Percentiles rank a stretch among this genome's conserved stretches.
phyloP scores from a whole-genome alignment of 2,888 invertebrate genomes.

The Carcina quercana region DNA sequence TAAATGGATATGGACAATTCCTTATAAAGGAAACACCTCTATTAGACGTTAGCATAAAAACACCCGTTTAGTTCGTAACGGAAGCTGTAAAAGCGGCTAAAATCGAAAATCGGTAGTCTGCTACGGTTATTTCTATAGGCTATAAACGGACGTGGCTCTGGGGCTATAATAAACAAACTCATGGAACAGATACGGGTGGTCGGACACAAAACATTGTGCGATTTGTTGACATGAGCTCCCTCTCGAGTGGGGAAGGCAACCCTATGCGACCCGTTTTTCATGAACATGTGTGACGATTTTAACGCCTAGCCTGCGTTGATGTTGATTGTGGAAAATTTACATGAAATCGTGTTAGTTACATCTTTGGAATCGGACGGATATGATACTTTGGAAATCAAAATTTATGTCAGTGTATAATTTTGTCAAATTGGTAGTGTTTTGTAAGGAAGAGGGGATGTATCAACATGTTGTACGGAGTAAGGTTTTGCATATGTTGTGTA shows the following conservation, averaged over 20 bases:
- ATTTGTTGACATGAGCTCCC: slow-evolving; percentile 52
- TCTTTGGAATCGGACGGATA: no score
- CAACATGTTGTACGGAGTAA: no score
- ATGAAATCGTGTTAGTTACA: no score
- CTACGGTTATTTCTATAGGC: slow-evolving; percentile 48
- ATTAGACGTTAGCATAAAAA: slow-evolving; percentile 6
- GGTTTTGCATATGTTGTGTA: no score
- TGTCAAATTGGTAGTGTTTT: no score
- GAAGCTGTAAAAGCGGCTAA: slow-evolving; percentile 32
- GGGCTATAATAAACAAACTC: slow-evolving; percentile 45
- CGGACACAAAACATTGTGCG: slow-evolving; percentile 43
- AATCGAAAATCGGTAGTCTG: slow-evolving; percentile 35
- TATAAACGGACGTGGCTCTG: slow-evolving; percentile 36
- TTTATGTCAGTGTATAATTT: no score
- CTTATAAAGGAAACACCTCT: no score
- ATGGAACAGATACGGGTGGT: slow-evolving; percentile 55
- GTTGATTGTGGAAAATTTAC: no score
- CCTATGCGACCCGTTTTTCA: not conserved
- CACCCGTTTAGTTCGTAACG: slow-evolving; percentile 20
- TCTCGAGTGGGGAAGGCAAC: slow-evolving; percentile 12
- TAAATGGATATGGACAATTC: no score
- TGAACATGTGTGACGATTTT: not conserved
- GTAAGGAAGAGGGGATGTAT: no score
- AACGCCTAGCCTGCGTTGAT: no score
- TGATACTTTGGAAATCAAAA: no score